Conservation (phyloP, 2,113 vertebrate genomes). For the Emydura subglobosa region DNA sequence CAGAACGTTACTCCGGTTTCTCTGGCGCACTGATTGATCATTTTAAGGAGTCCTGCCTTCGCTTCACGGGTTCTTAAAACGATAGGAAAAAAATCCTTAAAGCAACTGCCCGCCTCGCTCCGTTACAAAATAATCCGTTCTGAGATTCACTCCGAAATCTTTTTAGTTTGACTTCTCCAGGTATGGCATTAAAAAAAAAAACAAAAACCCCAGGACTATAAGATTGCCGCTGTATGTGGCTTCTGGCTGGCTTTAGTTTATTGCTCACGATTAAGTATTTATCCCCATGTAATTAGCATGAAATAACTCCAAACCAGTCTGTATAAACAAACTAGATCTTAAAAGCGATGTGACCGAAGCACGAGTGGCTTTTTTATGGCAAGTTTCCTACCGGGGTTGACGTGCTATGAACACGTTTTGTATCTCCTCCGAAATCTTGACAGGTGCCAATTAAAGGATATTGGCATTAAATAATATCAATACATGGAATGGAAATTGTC, state of each 20-base stretch:
- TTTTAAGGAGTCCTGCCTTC: too few species aligned
- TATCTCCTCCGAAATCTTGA: neutral
- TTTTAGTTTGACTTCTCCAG: neutral
- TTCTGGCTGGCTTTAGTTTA: neutral
- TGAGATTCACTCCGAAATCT: neutral
- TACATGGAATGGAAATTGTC: neutral
- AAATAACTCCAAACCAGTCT: too few species aligned
- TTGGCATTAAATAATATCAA: neutral
- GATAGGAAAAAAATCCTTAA: neutral
- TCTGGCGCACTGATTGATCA: too few species aligned
- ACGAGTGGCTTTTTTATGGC: neutral
- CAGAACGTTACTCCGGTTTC: too few species aligned
- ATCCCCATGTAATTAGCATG: too few species aligned
- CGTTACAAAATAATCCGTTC: neutral
- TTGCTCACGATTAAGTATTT: neutral
- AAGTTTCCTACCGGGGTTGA: neutral
- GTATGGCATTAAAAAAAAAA: too few species aligned
- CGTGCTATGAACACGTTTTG: neutral
- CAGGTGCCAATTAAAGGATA: constrained; percentile 6
- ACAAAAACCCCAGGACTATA: too few species aligned
- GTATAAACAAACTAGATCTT: too few species aligned
- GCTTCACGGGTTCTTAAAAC: too few species aligned
- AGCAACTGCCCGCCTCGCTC: accelerated
- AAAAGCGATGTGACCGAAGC: neutral
- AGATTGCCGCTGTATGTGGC: neutral